These are phyloP conservation scores for Knipowitschia caucasica DNA, from an alignment of 2,797 vertebrate species.

Conservation along the genomic window DNA sequence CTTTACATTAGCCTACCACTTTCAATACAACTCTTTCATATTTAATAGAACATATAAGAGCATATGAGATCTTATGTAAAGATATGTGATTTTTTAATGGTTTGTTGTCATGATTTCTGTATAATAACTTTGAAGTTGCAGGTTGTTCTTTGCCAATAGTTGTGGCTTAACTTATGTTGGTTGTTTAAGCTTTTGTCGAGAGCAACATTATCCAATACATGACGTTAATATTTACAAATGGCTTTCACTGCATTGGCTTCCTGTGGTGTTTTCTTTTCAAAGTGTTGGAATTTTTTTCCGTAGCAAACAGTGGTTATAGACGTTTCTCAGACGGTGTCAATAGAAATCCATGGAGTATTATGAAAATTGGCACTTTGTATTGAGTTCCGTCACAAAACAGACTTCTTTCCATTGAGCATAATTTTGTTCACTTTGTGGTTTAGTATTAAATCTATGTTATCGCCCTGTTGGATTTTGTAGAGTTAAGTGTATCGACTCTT, in stretches of 20 bases:
- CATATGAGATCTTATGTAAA: neutral
- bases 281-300: too few relatives aligned
- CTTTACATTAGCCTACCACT: conserved; percentile 17
- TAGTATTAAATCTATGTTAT: conserved; percentile 21
- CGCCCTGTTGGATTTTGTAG: conserved; percentile 36
- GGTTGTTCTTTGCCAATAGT: too few relatives aligned
- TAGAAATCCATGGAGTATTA: too few relatives aligned
- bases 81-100: neutral
- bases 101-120: neutral
- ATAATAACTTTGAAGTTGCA: too few relatives aligned
- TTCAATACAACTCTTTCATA: neutral
- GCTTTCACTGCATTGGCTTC: too few relatives aligned
- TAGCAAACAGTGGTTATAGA: too few relatives aligned
- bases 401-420: neutral
- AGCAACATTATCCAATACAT: neutral
- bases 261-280: too few relatives aligned
- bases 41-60: neutral
- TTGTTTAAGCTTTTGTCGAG: neutral
- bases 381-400: neutral
- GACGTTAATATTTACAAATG: too few relatives aligned
- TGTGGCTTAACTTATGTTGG: neutral
- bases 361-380: neutral
- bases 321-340: neutral
- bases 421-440: conserved; percentile 10
- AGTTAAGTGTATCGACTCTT: conserved; percentile 51